Evolutionary conservation across 2,797 vertebrate species (phyloP).

Genomic region (Taeniopygia guttata): DNA sequence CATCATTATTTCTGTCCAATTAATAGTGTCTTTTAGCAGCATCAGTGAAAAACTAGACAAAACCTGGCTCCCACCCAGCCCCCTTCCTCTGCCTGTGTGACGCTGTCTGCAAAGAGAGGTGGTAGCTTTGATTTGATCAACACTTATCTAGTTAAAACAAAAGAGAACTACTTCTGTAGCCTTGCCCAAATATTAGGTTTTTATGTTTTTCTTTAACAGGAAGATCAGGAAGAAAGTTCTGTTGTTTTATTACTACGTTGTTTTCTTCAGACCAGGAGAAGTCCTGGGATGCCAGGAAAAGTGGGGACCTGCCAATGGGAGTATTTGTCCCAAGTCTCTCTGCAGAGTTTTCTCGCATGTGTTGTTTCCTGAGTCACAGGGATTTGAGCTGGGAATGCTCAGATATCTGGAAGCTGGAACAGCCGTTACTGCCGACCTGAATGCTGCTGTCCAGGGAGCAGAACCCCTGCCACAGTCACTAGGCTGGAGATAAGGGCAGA

Average conservation of each 20-base stretch:
- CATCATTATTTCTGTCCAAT: constrained; percentile 8
- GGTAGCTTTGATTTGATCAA: background rate
- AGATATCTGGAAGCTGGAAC: constrained; percentile 10
- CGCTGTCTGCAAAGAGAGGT: background rate
- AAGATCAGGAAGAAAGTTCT: background rate
- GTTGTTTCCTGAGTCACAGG: constrained; percentile 15
- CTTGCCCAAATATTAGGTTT: background rate
- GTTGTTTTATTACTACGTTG: background rate
- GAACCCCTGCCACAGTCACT: background rate
- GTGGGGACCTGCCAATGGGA: constrained; percentile 4
- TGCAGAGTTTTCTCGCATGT: background rate
- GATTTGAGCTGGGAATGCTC: background rate
- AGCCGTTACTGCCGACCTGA: background rate
- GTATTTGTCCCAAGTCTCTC: constrained; percentile 3
- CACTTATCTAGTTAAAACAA: background rate
- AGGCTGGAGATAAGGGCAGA: background rate
- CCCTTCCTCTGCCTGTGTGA: background rate
- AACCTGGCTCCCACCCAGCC: background rate
- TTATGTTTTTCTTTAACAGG: background rate
- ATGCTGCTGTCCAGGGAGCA: background rate
- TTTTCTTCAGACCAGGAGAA: background rate
- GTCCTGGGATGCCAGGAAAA: background rate
- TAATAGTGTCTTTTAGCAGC: background rate
- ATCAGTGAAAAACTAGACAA: background rate
- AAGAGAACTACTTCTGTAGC: background rate